These are phyloP conservation scores for Sturmia bella DNA, from an alignment of 2,888 invertebrate genomes.

Conservation along the genomic window DNA sequence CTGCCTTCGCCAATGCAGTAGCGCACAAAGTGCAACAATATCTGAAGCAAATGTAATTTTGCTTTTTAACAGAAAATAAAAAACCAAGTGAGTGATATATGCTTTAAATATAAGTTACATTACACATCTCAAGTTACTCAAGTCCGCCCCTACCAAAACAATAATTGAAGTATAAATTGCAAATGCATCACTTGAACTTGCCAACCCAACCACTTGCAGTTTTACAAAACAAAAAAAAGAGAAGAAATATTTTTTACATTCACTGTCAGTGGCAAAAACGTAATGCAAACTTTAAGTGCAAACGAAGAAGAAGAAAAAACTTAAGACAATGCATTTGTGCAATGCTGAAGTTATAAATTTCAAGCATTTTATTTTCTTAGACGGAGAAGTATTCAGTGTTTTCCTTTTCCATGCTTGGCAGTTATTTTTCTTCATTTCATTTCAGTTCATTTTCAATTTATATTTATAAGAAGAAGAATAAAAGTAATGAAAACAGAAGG, in stretches of 20 bases:
- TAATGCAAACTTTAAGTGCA: constrained; percentile 32
- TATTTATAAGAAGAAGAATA: constrained; percentile 3
- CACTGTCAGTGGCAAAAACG: constrained; percentile 3
- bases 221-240: background rate
- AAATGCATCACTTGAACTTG: constrained; percentile 62
- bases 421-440: constrained; percentile 40
- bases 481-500: background rate
- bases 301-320: background rate
- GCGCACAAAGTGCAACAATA: background rate
- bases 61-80: background rate
- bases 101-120: constrained; percentile 21
- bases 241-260: constrained; percentile 25
- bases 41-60: constrained; percentile 25
- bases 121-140: constrained; percentile 23
- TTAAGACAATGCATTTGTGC: constrained; percentile 56
- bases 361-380: constrained; percentile 51
- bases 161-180: constrained; percentile 53
- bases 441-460: constrained; percentile 59
- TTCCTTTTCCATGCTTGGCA: background rate
- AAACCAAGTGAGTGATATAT: constrained; percentile 15
- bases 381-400: background rate
- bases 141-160: constrained; percentile 22
- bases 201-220: constrained; percentile 15
- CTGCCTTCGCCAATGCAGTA: background rate
- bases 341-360: constrained; percentile 58